These are phyloP conservation scores for Trichogramma evanescens DNA, from an alignment of 2,888 invertebrate species.

Conservation along the genomic window DNA sequence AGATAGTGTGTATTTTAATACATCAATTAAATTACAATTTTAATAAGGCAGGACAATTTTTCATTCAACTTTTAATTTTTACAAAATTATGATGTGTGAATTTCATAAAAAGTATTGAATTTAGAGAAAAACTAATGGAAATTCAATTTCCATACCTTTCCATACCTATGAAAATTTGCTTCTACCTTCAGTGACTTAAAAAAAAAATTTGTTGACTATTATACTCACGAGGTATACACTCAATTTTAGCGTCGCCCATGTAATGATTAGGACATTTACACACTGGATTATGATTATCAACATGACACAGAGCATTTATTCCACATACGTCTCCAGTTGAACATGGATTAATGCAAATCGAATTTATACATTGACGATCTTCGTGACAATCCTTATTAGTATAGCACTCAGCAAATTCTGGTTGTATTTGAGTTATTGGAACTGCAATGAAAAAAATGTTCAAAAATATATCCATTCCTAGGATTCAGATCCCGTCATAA, in stretches of 20 bases:
- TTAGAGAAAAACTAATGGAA: background rate
- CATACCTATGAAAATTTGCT: background rate
- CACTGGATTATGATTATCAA: slow-evolving; percentile 65
- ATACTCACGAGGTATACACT: slow-evolving; percentile 76
- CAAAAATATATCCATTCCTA: background rate
- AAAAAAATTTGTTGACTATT: background rate
- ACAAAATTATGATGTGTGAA: background rate
- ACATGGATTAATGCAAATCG: slow-evolving; percentile 74
- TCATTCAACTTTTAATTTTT: background rate
- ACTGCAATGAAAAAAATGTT: slow-evolving; percentile 23
- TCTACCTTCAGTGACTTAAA: background rate
- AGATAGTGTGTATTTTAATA: background rate
- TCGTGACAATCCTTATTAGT: slow-evolving; percentile 69
- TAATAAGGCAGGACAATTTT: background rate
- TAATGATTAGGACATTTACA: slow-evolving; percentile 78
- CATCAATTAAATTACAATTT: background rate
- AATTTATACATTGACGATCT: slow-evolving; percentile 70
- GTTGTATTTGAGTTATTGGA: slow-evolving; percentile 34
- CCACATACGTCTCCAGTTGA: slow-evolving; percentile 64
- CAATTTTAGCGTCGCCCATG: slow-evolving; percentile 63
- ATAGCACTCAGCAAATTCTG: slow-evolving; percentile 61
- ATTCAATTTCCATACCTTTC: background rate
- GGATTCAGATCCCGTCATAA: background rate
- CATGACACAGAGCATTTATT: slow-evolving; percentile 73
- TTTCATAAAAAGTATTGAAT: background rate